Evolutionary conservation across 2,797 vertebrate genomes (phyloP).

Genomic region (Alcedo atthis): DNA sequence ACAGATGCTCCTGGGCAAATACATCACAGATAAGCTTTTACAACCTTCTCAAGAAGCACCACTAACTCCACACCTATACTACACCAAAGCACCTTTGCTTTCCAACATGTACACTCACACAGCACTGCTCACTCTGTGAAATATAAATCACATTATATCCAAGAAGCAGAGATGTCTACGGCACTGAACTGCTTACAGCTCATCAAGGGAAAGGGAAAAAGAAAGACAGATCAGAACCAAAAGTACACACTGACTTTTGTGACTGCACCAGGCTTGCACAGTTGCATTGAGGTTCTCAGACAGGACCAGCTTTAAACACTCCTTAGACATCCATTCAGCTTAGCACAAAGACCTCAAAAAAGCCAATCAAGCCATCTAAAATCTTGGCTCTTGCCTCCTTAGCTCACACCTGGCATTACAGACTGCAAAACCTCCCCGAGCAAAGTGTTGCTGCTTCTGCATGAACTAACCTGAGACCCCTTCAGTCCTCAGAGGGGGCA

Average conservation of each 20-base stretch:
- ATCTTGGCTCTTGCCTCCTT: not conserved
- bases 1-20: not conserved
- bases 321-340: not conserved
- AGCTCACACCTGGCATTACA: not conserved
- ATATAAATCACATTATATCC: not conserved
- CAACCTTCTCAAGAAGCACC: not conserved
- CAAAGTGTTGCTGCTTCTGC: not conserved
- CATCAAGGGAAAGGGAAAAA: not conserved
- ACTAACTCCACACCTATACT: not conserved
- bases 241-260: rapidly evolving
- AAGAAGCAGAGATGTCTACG: not conserved
- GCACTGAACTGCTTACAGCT: not conserved
- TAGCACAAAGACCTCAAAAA: not conserved
- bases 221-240: not conserved
- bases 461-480: rapidly evolving
- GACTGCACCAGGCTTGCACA: not conserved
- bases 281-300: not conserved
- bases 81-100: not conserved
- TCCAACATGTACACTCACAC: rapidly evolving
- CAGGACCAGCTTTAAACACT: not conserved
- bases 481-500: not conserved
- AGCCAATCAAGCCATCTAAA: not conserved
- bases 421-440: not conserved
- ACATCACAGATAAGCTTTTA: rapidly evolving
- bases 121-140: not conserved